Percentiles rank a stretch among this genome's conserved stretches.
Evolutionary conservation across 2,888 invertebrate genomes (phyloP).

Genomic region (Trisateles emortualis): DNA sequence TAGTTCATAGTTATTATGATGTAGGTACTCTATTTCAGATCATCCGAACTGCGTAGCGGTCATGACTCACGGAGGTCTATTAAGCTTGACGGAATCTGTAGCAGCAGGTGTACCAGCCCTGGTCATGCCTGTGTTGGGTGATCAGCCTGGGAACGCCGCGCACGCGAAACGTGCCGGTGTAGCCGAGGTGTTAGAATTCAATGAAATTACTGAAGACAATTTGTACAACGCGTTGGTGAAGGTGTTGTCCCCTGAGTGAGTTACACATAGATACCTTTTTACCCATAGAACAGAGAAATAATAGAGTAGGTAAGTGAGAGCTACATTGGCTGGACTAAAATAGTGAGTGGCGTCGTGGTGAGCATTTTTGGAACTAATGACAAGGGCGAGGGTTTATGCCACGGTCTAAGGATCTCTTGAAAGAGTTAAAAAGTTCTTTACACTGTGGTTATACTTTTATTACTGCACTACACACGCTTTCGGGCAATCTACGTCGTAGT

Average conservation of each 20-base stretch:
- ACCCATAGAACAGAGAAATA: too few species aligned
- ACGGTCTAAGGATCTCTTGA: too few species aligned
- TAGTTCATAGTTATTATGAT: not conserved
- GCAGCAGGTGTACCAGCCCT: constrained; percentile 83
- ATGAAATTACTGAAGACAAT: constrained; percentile 71
- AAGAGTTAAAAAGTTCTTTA: too few species aligned
- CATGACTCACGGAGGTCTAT: constrained; percentile 82
- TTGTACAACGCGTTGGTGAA: constrained; percentile 70
- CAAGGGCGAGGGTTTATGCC: too few species aligned
- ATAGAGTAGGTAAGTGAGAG: too few species aligned
- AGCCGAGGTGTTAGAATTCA: constrained; percentile 72
- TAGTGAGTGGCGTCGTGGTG: too few species aligned
- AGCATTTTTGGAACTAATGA: too few species aligned
- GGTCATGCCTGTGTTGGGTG: constrained; percentile 85
- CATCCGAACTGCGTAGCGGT: constrained; percentile 86
- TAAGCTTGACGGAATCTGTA: constrained; percentile 84
- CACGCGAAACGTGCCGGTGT: constrained; percentile 58
- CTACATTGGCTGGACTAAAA: too few species aligned
- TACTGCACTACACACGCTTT: too few species aligned
- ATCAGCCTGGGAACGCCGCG: constrained; percentile 76
- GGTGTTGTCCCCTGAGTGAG: constrained; percentile 78
- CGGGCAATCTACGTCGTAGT: too few species aligned
- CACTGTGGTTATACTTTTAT: too few species aligned
- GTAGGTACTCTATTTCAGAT: constrained; percentile 66
- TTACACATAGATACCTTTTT: too few species aligned